Evolutionary conservation across 2,113 vertebrate species (phyloP).

Genomic region (Poecilia latipinna): DNA sequence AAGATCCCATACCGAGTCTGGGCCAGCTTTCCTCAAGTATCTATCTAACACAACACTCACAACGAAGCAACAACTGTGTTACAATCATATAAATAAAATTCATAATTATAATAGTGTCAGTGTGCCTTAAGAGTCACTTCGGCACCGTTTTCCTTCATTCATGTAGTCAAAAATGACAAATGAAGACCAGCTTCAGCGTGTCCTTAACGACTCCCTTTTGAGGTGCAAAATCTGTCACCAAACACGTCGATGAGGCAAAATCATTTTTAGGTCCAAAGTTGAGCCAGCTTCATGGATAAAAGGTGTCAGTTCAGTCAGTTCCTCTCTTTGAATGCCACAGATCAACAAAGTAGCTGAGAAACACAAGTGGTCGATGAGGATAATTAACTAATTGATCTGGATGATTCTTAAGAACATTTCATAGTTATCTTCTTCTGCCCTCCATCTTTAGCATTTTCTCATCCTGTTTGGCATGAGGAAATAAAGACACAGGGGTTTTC

Average conservation of each 20-base stretch:
- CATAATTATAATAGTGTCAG: conserved; percentile 51
- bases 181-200: conserved; percentile 79
- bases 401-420: conserved; percentile 4
- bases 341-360: neutral
- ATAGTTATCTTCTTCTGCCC: neutral
- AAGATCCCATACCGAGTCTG: conserved; percentile 26
- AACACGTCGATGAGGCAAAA: conserved; percentile 37
- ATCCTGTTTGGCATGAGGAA: neutral
- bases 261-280: neutral
- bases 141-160: conserved; percentile 30
- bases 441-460: neutral
- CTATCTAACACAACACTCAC: conserved; percentile 57
- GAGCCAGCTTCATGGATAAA: neutral
- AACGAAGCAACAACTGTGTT: conserved; percentile 54
- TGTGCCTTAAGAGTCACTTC: conserved; percentile 25
- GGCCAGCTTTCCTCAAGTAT: conserved; percentile 4
- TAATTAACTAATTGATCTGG: conserved; percentile 16
- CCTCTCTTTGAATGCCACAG: neutral
- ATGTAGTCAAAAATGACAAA: conserved; percentile 37
- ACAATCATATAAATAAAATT: conserved; percentile 76
- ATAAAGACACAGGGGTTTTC: neutral
- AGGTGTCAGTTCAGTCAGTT: neutral
- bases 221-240: conserved; percentile 45
- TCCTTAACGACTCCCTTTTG: conserved; percentile 61
- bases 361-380: conserved; percentile 3